Conservation (phyloP, 2,113 vertebrate species). For the Scalopus aquaticus region DNA sequence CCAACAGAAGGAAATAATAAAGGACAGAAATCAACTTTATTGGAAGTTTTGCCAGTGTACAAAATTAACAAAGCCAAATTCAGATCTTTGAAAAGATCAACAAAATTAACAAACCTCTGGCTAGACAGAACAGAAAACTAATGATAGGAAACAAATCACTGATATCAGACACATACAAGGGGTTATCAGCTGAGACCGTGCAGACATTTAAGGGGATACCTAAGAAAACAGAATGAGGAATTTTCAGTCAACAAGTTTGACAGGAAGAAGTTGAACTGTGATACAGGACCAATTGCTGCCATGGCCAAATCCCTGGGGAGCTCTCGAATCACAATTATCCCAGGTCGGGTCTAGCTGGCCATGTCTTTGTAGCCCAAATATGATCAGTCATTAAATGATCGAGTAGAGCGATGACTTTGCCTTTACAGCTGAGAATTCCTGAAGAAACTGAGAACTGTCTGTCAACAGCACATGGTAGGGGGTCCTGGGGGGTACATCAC, state of each 20-base stretch:
- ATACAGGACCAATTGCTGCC: not conserved
- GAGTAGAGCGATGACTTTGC: not conserved
- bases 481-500: not conserved
- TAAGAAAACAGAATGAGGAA: not conserved
- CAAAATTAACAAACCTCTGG: not conserved
- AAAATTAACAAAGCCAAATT: not conserved
- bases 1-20: slow-evolving; percentile 23
- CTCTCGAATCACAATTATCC: not conserved
- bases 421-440: not conserved
- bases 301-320: not conserved
- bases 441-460: not conserved
- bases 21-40: not conserved
- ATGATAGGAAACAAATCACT: not conserved
- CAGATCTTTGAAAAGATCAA: not conserved
- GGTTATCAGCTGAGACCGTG: not conserved
- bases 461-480: not conserved
- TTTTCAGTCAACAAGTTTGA: slow-evolving; percentile 11
- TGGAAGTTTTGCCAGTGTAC: not conserved
- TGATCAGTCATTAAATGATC: not conserved
- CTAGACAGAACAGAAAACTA: not conserved
- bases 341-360: not conserved
- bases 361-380: not conserved
- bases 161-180: not conserved
- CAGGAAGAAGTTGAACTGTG: not conserved
- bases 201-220: not conserved